Base-by-base conservation (phyloP, 2,888 invertebrate species). In the Palloptera scutellata region DNA sequence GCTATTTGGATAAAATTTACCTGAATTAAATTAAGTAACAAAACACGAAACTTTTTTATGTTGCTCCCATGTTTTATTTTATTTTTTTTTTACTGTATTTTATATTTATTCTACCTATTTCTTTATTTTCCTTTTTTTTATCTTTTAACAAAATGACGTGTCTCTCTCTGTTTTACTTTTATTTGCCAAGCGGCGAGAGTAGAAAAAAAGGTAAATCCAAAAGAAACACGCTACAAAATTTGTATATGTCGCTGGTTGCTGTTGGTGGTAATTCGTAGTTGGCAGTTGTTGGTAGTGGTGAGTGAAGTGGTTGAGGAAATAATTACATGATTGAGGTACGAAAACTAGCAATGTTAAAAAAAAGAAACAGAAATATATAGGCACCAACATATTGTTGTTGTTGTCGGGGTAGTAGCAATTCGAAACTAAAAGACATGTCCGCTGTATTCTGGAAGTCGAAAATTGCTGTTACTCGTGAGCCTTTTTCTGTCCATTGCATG, bases 251-350 rank as follows among this genome's bases (percentile, higher is more conserved):
- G 57, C 15, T 66, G 64, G 48, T 68, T 59, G 61, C 66, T 58
- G 57, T 67, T 64, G 69, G 70, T 42, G 58, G 15, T 67, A 61
- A 60, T 73, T 72, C 71, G 30, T 61, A 45, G 51, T 62, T 54
- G 63, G 54, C 69, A 57, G 64, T 67, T 66, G 71, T 45, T 64
- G 68, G 30, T 42, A 45, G 48, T 70, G 45, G 42, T 59, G 66
- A 73, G 73, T 74, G 69, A 70, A 73, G 74, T 75, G 77, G 80
- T 78, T 77, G 79, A 80, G 81, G 83, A 84, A 84, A 84, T 84
- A 84, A 82, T 84, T 83, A 84, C 79, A 82, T 80, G 81, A 83
- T 82, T 81, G 82, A 81, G 79, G 83, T 74, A 79, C 76, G 73
- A 73, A 71, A 42, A 58, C 43, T 41, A 62, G 58, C 54, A 40